A percentile compares a stretch with the other conserved stretches of the same genome.
phyloP scores from a whole-genome alignment of 1,140 invertebrate species.

The Melitaea cinxia region DNA sequence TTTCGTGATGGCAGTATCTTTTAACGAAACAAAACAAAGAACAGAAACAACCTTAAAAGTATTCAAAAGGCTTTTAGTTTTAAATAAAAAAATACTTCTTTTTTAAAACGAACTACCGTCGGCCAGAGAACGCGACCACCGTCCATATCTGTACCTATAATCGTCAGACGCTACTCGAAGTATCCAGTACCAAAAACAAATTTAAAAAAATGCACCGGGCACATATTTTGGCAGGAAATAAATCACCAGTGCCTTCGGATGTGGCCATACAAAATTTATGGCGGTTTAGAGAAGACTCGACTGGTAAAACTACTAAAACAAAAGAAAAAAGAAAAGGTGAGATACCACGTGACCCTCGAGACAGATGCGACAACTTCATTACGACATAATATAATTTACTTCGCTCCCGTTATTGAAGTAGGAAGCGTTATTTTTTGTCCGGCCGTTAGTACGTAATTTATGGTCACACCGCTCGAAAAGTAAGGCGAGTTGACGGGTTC shows the following conservation, averaged over 20 bases:
- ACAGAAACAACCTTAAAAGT: slow-evolving; percentile 55
- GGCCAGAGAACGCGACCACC: slow-evolving; percentile 66
- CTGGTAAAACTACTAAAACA: slow-evolving; percentile 62
- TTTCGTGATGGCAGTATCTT: slow-evolving; percentile 67
- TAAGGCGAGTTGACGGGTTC: slow-evolving; percentile 41
- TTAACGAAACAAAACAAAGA: slow-evolving; percentile 64
- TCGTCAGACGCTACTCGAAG: slow-evolving; percentile 75
- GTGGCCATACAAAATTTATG: slow-evolving; percentile 75
- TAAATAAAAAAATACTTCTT: slow-evolving; percentile 55
- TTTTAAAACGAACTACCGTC: slow-evolving; percentile 75
- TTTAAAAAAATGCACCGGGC: slow-evolving; percentile 60
- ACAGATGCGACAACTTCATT: slow-evolving; percentile 78
- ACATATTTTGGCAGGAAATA: slow-evolving; percentile 79
- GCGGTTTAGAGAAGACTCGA: slow-evolving; percentile 55
- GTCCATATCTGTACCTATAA: slow-evolving; percentile 74
- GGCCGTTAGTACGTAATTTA: slow-evolving; percentile 72
- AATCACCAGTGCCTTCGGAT: slow-evolving; percentile 70
- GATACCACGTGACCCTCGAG: slow-evolving; percentile 60
- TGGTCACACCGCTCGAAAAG: slow-evolving; percentile 60
- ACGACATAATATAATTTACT: slow-evolving; percentile 75
- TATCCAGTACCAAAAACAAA: slow-evolving; percentile 69
- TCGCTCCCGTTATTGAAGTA: slow-evolving; percentile 75
- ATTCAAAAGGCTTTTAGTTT: slow-evolving; percentile 66
- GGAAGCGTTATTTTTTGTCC: slow-evolving; percentile 69
- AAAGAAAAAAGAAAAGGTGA: slow-evolving; percentile 59